Percentiles rank a stretch among this genome's conserved stretches.
These are phyloP conservation scores for Melanerpes aurifrons DNA, from an alignment of 2,113 vertebrate genomes.

Conservation along the genomic window DNA sequence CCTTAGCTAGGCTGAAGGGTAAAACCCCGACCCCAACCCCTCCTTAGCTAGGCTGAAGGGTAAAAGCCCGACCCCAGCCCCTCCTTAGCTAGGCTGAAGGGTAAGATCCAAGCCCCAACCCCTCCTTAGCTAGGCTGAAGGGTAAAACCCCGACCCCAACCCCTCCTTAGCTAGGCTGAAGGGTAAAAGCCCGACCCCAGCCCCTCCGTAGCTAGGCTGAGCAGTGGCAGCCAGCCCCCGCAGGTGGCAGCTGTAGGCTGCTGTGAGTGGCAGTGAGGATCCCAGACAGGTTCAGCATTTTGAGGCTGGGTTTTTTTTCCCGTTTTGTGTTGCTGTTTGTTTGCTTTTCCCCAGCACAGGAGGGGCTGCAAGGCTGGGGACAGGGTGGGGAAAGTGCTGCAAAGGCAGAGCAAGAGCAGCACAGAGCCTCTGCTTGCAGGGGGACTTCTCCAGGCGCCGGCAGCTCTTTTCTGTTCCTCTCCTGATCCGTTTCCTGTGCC, in stretches of 20 bases:
- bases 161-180: too few relatives aligned
- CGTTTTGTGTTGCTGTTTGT: neutral
- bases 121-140: too few relatives aligned
- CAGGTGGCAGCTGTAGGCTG: neutral
- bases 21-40: too few relatives aligned
- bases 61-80: too few relatives aligned
- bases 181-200: too few relatives aligned
- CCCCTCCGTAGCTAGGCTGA: too few relatives aligned
- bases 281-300: neutral
- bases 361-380: neutral
- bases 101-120: too few relatives aligned
- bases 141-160: too few relatives aligned
- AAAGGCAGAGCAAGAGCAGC: neutral
- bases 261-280: neutral
- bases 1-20: too few relatives aligned
- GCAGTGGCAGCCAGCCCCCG: too few relatives aligned
- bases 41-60: too few relatives aligned
- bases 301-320: neutral
- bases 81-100: too few relatives aligned
- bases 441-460: neutral
- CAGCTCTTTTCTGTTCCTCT: neutral
- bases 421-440: fast-evolving
- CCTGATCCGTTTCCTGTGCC: neutral
- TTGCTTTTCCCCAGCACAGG: neutral
- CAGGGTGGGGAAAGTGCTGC: neutral